A percentile compares a stretch with the other conserved stretches of the same genome.
These are phyloP conservation scores for Holotrichia oblita DNA, from an alignment of 1,140 invertebrate species.

Conservation along the genomic window DNA sequence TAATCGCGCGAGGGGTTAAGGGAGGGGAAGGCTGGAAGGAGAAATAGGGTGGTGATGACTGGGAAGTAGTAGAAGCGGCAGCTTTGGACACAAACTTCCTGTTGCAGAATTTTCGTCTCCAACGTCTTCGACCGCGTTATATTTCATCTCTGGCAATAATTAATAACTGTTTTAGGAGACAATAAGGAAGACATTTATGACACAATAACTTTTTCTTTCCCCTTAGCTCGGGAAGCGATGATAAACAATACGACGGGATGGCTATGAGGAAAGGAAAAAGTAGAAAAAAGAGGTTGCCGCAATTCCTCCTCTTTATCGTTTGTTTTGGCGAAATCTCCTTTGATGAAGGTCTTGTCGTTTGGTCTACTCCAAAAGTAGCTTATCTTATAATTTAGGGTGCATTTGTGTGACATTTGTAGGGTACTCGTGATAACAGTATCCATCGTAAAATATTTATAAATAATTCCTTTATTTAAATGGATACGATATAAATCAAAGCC, in stretches of 20 bases:
- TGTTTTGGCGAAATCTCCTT: neutral
- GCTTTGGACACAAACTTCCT: conserved; percentile 6
- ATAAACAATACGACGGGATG: conserved; percentile 3
- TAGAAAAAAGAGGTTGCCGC: neutral
- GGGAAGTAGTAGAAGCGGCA: neutral
- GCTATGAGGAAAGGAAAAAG: neutral
- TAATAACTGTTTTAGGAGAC: conserved; percentile 17
- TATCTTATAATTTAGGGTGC: neutral
- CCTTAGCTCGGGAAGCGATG: neutral
- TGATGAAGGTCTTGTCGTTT: neutral
- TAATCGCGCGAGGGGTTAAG: neutral
- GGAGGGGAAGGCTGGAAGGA: neutral
- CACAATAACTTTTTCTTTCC: conserved; percentile 5
- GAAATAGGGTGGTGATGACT: neutral
- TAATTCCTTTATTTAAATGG: too few species aligned
- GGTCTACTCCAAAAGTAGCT: neutral
- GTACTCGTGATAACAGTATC: too few species aligned
- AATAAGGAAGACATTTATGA: conserved; percentile 21
- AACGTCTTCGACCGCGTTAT: neutral
- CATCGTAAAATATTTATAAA: too few species aligned
- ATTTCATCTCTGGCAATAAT: conserved; percentile 8
- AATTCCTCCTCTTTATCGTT: conserved; percentile 12
- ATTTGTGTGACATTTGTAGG: neutral
- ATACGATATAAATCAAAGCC: too few species aligned
- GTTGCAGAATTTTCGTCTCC: neutral